A percentile compares a stretch with the other conserved stretches of the same genome.
Conservation (phyloP, 2,888 invertebrate species). For the Trissolcus brochymenae region DNA sequence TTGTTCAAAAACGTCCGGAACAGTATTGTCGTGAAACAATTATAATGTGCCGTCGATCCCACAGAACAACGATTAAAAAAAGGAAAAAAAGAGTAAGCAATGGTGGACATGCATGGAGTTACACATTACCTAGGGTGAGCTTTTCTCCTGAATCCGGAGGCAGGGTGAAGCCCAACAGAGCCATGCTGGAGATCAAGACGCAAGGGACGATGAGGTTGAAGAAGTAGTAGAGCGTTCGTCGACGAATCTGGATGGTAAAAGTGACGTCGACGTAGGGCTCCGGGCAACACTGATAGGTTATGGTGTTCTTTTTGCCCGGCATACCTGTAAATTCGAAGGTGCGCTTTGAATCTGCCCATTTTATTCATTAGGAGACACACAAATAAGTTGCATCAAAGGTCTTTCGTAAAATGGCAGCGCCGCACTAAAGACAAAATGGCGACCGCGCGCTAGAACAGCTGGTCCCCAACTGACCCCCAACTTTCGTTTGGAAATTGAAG, state of each 20-base stretch:
- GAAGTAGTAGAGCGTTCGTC: constrained; percentile 98
- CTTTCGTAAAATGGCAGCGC: no score
- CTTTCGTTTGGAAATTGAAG: no score
- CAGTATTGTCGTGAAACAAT: constrained; percentile 18
- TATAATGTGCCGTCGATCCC: constrained; percentile 21
- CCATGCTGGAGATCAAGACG: constrained; percentile 98
- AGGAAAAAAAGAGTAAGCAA: constrained; percentile 5
- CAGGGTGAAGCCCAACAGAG: constrained; percentile 97
- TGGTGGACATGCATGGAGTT: constrained; percentile 65
- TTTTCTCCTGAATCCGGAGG: constrained; percentile 99
- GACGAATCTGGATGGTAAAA: constrained; percentile 96
- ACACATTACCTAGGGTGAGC: constrained; percentile 89
- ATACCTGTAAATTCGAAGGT: constrained; percentile 81
- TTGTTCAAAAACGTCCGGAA: not conserved
- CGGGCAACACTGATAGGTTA: constrained; percentile 94
- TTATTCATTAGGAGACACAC: no score
- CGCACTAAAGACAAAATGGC: no score
- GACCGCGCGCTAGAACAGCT: no score
- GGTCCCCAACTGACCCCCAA: no score
- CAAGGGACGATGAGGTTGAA: constrained; percentile 99
- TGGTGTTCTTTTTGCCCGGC: constrained; percentile 93
- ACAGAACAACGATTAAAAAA: constrained; percentile 19
- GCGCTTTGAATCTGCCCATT: constrained; percentile 3
- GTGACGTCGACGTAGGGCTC: constrained; percentile 97
- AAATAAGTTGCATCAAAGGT: no score